Evolutionary conservation across 2,113 vertebrate genomes (phyloP).

Genomic region (Carlito syrichta): DNA sequence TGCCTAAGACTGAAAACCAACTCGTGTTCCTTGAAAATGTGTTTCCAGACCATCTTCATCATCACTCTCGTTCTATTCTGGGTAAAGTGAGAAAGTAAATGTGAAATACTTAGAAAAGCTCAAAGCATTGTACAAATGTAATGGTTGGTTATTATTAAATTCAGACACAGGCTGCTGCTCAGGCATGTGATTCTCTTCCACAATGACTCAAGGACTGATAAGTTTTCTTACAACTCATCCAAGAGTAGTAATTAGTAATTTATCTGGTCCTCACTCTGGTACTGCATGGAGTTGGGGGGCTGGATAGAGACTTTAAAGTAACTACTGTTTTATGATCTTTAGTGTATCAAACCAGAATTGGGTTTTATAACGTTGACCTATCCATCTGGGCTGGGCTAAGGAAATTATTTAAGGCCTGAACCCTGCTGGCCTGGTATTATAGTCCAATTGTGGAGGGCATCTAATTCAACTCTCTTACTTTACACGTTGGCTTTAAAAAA

Average conservation of each 20-base stretch:
- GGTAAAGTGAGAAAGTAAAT: conserved; percentile 46
- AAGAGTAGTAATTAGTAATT: not conserved
- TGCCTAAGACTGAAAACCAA: conserved; percentile 57
- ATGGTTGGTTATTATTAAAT: not conserved
- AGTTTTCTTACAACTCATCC: not conserved
- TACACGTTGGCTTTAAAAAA: not conserved
- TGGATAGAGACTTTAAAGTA: not conserved
- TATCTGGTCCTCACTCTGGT: not conserved
- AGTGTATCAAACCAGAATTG: not conserved
- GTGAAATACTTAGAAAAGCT: conserved; percentile 49
- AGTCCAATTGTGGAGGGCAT: not conserved
- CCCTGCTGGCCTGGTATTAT: not conserved
- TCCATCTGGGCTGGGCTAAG: not conserved
- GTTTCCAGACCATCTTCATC: conserved; percentile 41
- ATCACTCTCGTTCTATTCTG: conserved; percentile 36
- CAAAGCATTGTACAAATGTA: not conserved
- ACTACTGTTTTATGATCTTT: not conserved
- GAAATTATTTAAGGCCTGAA: not conserved
- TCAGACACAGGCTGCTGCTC: not conserved
- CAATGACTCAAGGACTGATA: not conserved
- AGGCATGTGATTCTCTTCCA: not conserved
- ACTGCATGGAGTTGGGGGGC: not conserved
- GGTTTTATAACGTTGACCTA: not conserved
- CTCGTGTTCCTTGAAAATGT: conserved; percentile 48
- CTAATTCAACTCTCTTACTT: not conserved